Evolutionary conservation across 2,797 vertebrate genomes (phyloP).

Genomic region (Micromesistius poutassou): DNA sequence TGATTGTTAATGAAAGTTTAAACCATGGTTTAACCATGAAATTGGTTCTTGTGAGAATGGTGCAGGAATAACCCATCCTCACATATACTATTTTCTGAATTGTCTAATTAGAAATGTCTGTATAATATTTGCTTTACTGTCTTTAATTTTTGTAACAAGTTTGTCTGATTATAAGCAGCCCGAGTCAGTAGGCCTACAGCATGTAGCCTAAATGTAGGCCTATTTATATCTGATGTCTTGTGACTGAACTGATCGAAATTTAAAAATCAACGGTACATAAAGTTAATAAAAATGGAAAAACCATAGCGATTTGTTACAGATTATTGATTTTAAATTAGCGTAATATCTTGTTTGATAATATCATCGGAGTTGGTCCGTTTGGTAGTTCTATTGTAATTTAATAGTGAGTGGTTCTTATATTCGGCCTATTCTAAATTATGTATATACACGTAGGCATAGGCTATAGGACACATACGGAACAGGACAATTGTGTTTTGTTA

Average conservation of each 20-base stretch:
- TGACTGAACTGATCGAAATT: neutral
- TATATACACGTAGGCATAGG: neutral
- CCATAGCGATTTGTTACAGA: neutral
- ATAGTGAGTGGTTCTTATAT: too few species aligned
- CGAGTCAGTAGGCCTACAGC: neutral
- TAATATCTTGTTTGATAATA: neutral
- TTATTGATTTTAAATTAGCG: neutral
- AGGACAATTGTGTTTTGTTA: constrained; percentile 22
- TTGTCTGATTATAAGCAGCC: neutral
- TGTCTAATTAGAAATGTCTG: neutral
- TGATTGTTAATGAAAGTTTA: neutral
- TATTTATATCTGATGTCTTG: neutral
- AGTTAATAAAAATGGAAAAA: neutral
- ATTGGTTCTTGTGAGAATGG: neutral
- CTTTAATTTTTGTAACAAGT: neutral
- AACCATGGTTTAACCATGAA: neutral
- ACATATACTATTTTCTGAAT: too few species aligned
- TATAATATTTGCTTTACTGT: neutral
- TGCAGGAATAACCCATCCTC: neutral
- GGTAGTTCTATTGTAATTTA: neutral
- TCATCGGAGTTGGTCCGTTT: neutral
- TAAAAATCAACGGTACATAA: neutral
- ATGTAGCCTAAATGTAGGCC: neutral
- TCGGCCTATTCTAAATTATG: too few species aligned
- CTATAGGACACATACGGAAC: neutral